Conservation (phyloP, 1,140 invertebrate genomes). For the Elysia chlorotica region DNA sequence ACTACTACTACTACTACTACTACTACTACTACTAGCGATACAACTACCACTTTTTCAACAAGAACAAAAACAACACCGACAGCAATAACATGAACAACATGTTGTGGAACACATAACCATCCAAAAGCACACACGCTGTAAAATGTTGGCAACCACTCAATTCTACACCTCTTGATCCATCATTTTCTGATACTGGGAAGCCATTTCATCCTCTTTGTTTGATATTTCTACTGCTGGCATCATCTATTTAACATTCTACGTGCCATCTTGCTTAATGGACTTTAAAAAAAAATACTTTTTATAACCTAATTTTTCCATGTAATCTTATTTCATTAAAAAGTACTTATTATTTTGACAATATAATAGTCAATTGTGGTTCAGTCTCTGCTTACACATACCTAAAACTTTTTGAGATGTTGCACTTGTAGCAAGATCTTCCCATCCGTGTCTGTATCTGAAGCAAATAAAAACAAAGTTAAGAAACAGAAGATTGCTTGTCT, state of each 20-base stretch:
- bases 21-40: neutral
- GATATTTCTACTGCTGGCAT: neutral
- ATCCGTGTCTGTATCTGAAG: conserved; percentile 53
- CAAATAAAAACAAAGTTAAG: neutral
- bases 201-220: no score
- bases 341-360: neutral
- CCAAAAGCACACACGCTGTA: no score
- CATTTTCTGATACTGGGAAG: no score
- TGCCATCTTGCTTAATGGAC: neutral
- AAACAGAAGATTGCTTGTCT: no score
- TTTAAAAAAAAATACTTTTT: neutral
- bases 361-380: neutral
- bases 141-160: no score
- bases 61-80: neutral
- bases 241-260: neutral
- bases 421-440: conserved; percentile 59
- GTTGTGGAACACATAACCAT: no score
- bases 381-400: conserved; percentile 31
- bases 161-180: no score
- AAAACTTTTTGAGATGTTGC: conserved; percentile 52
- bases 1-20: neutral
- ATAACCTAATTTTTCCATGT: no score
- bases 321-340: no score
- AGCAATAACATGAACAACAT: no score
- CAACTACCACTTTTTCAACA: neutral